Percentiles rank a stretch among this genome's conserved stretches.
phyloP scores from a whole-genome alignment of 2,113 vertebrate genomes.

The Mystacornis crossleyi region DNA sequence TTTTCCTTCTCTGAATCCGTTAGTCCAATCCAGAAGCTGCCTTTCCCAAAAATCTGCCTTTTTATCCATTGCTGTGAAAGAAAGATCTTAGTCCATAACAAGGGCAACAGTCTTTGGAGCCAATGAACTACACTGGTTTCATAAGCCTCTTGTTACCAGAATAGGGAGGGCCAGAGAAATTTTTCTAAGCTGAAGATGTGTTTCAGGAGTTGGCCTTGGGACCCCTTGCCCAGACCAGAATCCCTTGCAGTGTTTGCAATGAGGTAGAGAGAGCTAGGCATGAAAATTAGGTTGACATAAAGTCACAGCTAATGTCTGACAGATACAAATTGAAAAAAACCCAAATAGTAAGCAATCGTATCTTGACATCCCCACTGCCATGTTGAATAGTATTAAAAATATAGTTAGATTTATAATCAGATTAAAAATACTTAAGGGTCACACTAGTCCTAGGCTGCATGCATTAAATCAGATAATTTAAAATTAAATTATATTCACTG shows the following conservation, averaged over 20 bases:
- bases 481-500: not conserved
- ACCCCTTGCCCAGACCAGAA: not conserved
- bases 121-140: not conserved
- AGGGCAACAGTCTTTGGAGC: not conserved
- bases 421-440: not conserved
- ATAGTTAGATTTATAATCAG: not conserved
- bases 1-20: conserved; percentile 85
- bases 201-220: not conserved
- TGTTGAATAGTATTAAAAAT: not conserved
- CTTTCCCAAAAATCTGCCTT: conserved; percentile 80
- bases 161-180: not conserved
- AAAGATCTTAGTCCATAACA: conserved; percentile 17
- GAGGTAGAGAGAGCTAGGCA: not conserved
- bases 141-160: not conserved
- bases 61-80: conserved; percentile 87
- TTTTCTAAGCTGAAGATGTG: not conserved
- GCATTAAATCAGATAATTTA: not conserved
- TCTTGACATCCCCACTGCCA: not conserved
- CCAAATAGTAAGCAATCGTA: not conserved
- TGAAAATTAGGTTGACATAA: not conserved
- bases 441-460: not conserved
- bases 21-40: conserved; percentile 93
- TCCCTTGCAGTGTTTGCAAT: not conserved
- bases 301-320: not conserved
- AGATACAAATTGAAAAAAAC: not conserved